Percentiles rank a stretch among this genome's conserved stretches.
Conservation (phyloP, 2,113 vertebrate genomes). For the Microtus oregoni region DNA sequence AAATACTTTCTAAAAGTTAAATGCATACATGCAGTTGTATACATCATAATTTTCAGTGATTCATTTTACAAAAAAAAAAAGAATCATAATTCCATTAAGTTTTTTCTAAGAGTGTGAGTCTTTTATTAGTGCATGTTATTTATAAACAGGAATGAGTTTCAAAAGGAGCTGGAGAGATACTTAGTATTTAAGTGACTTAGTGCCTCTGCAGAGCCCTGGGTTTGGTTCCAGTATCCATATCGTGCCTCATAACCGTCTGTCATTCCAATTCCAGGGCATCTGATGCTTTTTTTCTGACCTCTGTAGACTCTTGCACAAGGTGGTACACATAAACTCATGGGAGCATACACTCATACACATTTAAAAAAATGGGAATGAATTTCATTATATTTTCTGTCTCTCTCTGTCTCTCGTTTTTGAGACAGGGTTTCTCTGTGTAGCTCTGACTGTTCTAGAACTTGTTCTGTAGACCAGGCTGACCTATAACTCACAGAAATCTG, state of each 20-base stretch:
- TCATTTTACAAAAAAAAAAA: neutral
- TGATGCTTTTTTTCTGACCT: neutral
- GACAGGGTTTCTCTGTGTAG: neutral
- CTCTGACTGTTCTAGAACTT: neutral
- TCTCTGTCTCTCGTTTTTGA: neutral
- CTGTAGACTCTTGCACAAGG: neutral
- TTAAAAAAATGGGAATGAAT: neutral
- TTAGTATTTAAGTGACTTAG: neutral
- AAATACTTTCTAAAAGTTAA: constrained; percentile 55
- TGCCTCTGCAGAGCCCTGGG: neutral
- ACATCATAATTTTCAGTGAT: neutral
- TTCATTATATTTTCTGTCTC: neutral
- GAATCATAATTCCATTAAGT: neutral
- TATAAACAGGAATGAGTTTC: neutral
- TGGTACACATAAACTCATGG: neutral
- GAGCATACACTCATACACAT: neutral
- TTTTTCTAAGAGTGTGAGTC: constrained; percentile 53
- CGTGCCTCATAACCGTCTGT: neutral
- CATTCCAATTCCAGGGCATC: neutral
- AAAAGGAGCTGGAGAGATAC: neutral
- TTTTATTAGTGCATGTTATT: neutral
- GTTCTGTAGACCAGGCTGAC: neutral
- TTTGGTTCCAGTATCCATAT: neutral
- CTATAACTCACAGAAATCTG: neutral
- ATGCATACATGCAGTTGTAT: neutral